phyloP scores from a whole-genome alignment of 2,113 vertebrate species.

The Dipodomys spectabilis region DNA sequence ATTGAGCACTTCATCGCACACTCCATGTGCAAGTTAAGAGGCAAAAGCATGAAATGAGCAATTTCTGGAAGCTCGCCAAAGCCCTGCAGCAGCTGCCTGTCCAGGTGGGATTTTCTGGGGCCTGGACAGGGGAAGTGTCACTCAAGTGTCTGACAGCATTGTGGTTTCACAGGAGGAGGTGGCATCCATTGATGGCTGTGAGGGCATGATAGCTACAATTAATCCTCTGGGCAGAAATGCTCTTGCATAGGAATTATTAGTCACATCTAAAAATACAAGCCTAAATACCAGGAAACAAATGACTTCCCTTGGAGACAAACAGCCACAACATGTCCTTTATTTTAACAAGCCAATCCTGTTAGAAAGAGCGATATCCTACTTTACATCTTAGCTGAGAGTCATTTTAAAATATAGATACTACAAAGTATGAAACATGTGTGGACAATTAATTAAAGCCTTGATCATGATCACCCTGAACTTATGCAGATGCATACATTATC shows the following conservation, averaged over 20 bases:
- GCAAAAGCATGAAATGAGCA: constrained; percentile 65
- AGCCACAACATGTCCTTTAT: neutral
- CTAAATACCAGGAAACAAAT: constrained; percentile 22
- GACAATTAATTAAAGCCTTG: neutral
- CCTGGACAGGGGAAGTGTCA: constrained; percentile 69
- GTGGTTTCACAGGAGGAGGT: constrained; percentile 70
- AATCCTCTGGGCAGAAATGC: constrained; percentile 74
- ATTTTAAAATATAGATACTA: neutral
- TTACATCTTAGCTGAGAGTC: neutral
- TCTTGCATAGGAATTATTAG: constrained; percentile 67
- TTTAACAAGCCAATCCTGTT: neutral
- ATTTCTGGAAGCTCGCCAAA: constrained; percentile 59
- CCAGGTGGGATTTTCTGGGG: constrained; percentile 75
- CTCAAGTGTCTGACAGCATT: constrained; percentile 68
- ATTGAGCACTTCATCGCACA: neutral
- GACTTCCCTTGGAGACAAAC: constrained; percentile 19
- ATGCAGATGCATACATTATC: neutral
- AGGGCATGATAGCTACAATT: constrained; percentile 77
- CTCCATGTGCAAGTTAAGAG: constrained; percentile 28
- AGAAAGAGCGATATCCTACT: neutral
- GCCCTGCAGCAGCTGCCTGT: constrained; percentile 66
- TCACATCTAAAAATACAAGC: constrained; percentile 67
- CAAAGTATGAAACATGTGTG: neutral
- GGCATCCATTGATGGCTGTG: constrained; percentile 67
- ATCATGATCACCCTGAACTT: neutral